These are phyloP conservation scores for Drosophila pallidifrons DNA, from an alignment of 1,140 invertebrate genomes.

Conservation along the genomic window DNA sequence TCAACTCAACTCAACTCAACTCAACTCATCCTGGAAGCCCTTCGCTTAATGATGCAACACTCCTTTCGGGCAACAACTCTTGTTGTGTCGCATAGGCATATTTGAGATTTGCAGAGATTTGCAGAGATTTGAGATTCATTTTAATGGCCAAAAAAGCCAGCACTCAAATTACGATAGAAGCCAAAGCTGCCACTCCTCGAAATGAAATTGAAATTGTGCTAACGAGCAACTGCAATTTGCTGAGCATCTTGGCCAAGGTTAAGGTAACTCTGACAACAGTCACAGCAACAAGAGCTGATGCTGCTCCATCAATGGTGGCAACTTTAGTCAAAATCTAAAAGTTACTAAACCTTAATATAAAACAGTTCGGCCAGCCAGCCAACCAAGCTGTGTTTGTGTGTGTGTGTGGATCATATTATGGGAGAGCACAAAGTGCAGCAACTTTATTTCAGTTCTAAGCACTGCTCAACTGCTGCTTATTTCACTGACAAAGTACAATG, in stretches of 20 bases:
- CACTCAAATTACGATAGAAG: conserved; percentile 48
- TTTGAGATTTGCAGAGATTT: conserved; percentile 16
- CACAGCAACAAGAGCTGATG: neutral
- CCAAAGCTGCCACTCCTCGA: neutral
- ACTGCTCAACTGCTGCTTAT: neutral
- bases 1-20: conserved; percentile 2
- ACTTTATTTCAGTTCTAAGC: neutral
- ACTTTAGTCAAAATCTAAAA: conserved; percentile 8
- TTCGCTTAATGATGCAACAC: conserved; percentile 67
- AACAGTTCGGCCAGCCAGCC: neutral
- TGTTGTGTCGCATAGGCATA: conserved; percentile 24
- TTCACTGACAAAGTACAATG: neutral
- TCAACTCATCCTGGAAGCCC: conserved; percentile 18
- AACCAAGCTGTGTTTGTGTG: no score
- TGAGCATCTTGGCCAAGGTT: conserved; percentile 39
- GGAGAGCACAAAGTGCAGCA: neutral
- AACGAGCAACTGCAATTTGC: conserved; percentile 33
- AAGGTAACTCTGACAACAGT: conserved; percentile 24
- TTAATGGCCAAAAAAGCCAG: conserved; percentile 54
- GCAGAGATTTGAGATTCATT: conserved; percentile 44
- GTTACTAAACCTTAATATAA: conserved; percentile 8
- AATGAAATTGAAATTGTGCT: conserved; percentile 25
- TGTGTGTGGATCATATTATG: neutral
- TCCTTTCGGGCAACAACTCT: conserved; percentile 21
- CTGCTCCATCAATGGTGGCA: neutral